These are phyloP conservation scores for Drosophila robusta DNA, from an alignment of 2,888 invertebrate genomes.

Conservation along the genomic window DNA sequence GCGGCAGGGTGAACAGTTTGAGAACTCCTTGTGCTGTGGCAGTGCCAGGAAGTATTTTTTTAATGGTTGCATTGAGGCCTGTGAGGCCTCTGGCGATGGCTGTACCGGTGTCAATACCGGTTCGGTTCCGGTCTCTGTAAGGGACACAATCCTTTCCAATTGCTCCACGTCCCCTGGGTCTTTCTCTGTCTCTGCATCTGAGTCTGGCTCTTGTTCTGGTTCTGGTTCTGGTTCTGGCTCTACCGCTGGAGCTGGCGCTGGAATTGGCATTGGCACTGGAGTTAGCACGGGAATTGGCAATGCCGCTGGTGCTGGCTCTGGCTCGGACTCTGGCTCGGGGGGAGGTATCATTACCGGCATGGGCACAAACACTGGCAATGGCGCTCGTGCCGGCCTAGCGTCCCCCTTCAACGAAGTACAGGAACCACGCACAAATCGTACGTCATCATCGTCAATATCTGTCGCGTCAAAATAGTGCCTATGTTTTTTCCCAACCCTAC, in stretches of 20 bases:
- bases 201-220: not conserved
- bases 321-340: not conserved
- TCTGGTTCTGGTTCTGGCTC: not conserved
- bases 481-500: conserved; percentile 7
- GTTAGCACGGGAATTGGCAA: no score
- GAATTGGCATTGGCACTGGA: not conserved
- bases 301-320: not conserved
- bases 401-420: not conserved
- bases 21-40: conserved; percentile 80
- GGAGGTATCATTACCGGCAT: not conserved
- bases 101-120: not conserved
- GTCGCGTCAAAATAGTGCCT: not conserved
- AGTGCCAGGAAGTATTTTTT: conserved; percentile 60
- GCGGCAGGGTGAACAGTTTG: conserved; percentile 74
- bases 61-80: not conserved
- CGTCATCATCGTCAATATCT: not conserved
- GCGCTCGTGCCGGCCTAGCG: not conserved
- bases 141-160: not conserved
- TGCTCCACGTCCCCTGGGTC: not conserved
- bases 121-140: not conserved
- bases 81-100: not conserved
- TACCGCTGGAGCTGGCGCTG: no score
- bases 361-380: not conserved
- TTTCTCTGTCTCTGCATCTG: not conserved
- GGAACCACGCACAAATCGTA: not conserved